A percentile compares a stretch with the other conserved stretches of the same genome.
Evolutionary conservation across 2,113 vertebrate species (phyloP).

Genomic region (Gobio gobio): DNA sequence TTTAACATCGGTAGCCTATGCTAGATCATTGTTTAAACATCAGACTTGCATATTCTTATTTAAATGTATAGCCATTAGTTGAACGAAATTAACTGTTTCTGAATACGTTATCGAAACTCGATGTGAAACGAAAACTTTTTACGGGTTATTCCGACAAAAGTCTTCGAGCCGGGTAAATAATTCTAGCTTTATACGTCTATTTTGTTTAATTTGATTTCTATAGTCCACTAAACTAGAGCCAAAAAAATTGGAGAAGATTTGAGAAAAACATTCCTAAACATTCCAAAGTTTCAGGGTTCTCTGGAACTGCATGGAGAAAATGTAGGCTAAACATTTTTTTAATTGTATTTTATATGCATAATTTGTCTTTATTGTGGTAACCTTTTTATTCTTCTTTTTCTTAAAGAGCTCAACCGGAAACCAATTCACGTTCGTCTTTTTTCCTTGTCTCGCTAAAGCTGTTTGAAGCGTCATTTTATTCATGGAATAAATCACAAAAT

Average conservation of each 20-base stretch:
- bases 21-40: not conserved
- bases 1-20: not conserved
- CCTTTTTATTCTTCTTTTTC: not conserved
- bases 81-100: not conserved
- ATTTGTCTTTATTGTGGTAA: not conserved
- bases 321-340: not conserved
- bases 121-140: not conserved
- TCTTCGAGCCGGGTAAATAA: no score
- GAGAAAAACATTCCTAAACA: not conserved
- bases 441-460: not conserved
- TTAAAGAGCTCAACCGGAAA: not conserved
- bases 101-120: not conserved
- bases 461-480: not conserved
- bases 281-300: not conserved
- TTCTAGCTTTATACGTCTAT: not conserved
- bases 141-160: not conserved
- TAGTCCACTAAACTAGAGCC: not conserved
- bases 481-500: conserved; percentile 15
- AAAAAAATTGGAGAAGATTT: not conserved
- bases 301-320: not conserved
- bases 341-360: not conserved
- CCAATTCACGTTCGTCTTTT: not conserved
- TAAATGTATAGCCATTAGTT: not conserved
- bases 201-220: not conserved
- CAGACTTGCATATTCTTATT: not conserved